phyloP scores from a whole-genome alignment of 2,888 invertebrate genomes.

The Lutraria lutraria region DNA sequence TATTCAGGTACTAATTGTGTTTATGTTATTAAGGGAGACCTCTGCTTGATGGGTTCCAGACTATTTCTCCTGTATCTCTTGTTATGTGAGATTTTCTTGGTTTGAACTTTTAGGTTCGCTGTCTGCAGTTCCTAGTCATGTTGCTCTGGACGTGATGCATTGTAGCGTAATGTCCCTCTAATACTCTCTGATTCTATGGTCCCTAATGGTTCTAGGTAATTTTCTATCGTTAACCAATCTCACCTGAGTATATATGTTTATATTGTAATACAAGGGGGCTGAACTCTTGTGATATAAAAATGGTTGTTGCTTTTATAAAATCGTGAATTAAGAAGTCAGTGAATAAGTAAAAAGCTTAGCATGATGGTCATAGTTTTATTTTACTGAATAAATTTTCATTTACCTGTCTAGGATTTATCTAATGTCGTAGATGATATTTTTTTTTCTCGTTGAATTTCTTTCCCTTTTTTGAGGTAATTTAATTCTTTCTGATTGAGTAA shows the following conservation, averaged over 20 bases:
- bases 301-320: neutral
- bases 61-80: no score
- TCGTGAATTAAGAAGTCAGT: neutral
- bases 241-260: slow-evolving; percentile 31
- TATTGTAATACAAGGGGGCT: slow-evolving; percentile 24
- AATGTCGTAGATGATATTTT: neutral
- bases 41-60: no score
- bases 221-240: slow-evolving; percentile 18
- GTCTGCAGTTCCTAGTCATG: slow-evolving; percentile 46
- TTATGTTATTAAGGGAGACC: no score
- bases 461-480: no score
- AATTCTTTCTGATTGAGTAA: no score
- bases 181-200: slow-evolving; percentile 21
- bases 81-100: neutral
- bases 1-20: no score
- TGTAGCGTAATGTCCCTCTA: slow-evolving; percentile 69
- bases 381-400: neutral
- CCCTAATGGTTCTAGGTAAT: slow-evolving; percentile 32
- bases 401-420: neutral
- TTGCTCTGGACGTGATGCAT: slow-evolving; percentile 60
- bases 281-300: neutral
- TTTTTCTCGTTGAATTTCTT: no score
- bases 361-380: neutral
- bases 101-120: slow-evolving; percentile 63
- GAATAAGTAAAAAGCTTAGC: neutral